phyloP scores from a whole-genome alignment of 2,797 vertebrate genomes.

The Benthosema pterotum region DNA sequence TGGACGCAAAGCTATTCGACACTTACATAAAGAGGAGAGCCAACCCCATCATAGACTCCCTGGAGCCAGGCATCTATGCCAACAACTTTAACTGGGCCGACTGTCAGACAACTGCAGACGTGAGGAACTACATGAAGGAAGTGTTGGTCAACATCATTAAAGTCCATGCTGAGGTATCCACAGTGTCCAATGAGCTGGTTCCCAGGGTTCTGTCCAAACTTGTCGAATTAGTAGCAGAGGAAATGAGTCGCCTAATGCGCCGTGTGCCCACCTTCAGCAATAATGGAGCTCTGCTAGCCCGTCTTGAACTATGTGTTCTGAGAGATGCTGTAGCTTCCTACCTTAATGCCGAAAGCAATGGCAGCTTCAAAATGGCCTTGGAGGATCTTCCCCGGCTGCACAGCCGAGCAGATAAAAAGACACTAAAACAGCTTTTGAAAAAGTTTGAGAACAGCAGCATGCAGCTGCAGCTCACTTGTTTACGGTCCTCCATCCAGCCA shows the following conservation, averaged over 20 bases:
- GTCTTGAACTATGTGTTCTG: slow-evolving; percentile 92
- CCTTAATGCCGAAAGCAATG: slow-evolving; percentile 88
- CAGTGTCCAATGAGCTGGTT: slow-evolving; percentile 93
- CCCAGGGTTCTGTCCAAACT: slow-evolving; percentile 89
- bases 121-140: slow-evolving; percentile 98
- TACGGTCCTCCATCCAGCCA: no score
- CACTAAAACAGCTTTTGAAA: slow-evolving; percentile 84
- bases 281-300: slow-evolving; percentile 96
- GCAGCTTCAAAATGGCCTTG: slow-evolving; percentile 92
- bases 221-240: slow-evolving; percentile 92
- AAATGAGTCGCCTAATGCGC: slow-evolving; percentile 95
- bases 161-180: slow-evolving; percentile 97
- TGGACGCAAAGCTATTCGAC: slow-evolving; percentile 92
- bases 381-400: slow-evolving; percentile 91
- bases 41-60: slow-evolving; percentile 94
- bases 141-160: slow-evolving; percentile 93
- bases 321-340: slow-evolving; percentile 88
- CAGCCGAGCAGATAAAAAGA: slow-evolving; percentile 93
- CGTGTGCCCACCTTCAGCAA: slow-evolving; percentile 94
- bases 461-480: no score
- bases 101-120: slow-evolving; percentile 91
- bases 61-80: slow-evolving; percentile 96
- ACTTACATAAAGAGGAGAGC: slow-evolving; percentile 92
- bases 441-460: slow-evolving; percentile 95
- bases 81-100: slow-evolving; percentile 98